Percentiles rank a stretch among this genome's conserved stretches.
Evolutionary conservation across 2,888 invertebrate species (phyloP).

Genomic region (Meiosimyza decipiens): DNA sequence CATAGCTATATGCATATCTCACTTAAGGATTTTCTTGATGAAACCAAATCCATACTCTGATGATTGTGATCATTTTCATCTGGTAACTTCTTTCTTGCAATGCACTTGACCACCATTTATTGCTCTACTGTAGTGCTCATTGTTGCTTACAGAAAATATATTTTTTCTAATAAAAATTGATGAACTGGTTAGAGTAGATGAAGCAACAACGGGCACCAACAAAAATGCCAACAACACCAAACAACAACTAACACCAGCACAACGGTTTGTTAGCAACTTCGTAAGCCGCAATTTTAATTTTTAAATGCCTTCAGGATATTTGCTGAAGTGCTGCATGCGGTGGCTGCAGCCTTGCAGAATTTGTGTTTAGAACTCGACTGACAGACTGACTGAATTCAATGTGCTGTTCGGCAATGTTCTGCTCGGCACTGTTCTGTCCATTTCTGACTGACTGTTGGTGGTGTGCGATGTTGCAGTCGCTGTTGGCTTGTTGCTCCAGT

Average conservation of each 20-base stretch:
- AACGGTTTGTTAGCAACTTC: conserved; percentile 8
- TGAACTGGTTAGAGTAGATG: conserved; percentile 25
- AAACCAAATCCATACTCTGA: too few relatives aligned
- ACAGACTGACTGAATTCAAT: too few relatives aligned
- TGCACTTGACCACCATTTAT: conserved; percentile 25
- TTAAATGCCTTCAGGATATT: conserved; percentile 28
- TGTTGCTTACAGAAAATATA: conserved; percentile 11
- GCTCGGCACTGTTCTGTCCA: not conserved
- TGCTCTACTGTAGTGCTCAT: not conserved
- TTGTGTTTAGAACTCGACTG: conserved; percentile 7
- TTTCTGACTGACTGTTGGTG: conserved; percentile 3
- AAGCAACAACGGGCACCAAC: not conserved
- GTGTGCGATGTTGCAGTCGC: conserved; percentile 9
- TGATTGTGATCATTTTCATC: too few relatives aligned
- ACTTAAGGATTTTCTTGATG: too few relatives aligned
- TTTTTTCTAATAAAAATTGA: conserved; percentile 33
- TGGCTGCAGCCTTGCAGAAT: conserved; percentile 2
- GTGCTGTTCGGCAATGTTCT: too few relatives aligned
- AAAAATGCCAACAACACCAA: conserved; percentile 1
- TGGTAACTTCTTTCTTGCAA: not conserved
- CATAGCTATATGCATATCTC: too few relatives aligned
- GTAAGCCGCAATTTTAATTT: conserved; percentile 6
- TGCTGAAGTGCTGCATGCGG: conserved; percentile 29
- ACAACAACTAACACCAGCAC: conserved; percentile 16
- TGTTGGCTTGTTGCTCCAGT: conserved; percentile 22